phyloP scores from a whole-genome alignment of 2,888 invertebrate genomes.

The Tryphoninae sp. region DNA sequence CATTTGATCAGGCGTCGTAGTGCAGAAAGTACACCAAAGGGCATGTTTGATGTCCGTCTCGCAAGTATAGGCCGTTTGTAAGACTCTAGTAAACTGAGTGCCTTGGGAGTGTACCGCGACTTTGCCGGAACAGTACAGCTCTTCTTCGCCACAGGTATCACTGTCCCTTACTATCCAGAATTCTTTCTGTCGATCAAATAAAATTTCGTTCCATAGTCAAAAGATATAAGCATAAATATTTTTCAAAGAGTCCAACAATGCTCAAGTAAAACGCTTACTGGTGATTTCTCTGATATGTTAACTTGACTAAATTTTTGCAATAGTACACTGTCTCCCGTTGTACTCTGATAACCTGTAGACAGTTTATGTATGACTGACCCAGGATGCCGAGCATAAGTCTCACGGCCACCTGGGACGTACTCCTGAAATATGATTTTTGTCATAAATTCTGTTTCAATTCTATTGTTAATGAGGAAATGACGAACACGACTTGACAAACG shows the following conservation, averaged over 20 bases:
- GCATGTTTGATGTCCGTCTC: conserved; percentile 92
- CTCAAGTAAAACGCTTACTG: conserved; percentile 68
- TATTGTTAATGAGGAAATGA: not conserved
- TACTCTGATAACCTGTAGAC: conserved; percentile 80
- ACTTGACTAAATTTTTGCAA: conserved; percentile 89
- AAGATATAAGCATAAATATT: conserved; percentile 6
- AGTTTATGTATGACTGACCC: conserved; percentile 84
- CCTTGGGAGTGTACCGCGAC: conserved; percentile 86
- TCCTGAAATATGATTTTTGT: conserved; percentile 83
- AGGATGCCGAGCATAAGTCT: conserved; percentile 89
- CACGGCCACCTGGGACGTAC: conserved; percentile 94
- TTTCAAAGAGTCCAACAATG: not conserved
- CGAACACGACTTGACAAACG: not conserved
- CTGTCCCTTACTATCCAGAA: conserved; percentile 82
- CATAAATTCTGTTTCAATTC: not conserved
- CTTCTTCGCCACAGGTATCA: conserved; percentile 87
- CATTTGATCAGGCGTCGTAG: conserved; percentile 81
- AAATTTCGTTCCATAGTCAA: conserved; percentile 11
- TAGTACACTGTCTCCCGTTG: conserved; percentile 85
- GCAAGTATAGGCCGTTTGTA: conserved; percentile 87
- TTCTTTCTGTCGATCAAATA: conserved; percentile 73
- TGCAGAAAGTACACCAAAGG: conserved; percentile 86
- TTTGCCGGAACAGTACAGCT: conserved; percentile 92
- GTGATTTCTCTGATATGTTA: conserved; percentile 85
- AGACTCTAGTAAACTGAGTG: conserved; percentile 71